A percentile compares a stretch with the other conserved stretches of the same genome.
Conservation (phyloP, 2,888 invertebrate genomes). For the Prosopocoilus inquinatus region DNA sequence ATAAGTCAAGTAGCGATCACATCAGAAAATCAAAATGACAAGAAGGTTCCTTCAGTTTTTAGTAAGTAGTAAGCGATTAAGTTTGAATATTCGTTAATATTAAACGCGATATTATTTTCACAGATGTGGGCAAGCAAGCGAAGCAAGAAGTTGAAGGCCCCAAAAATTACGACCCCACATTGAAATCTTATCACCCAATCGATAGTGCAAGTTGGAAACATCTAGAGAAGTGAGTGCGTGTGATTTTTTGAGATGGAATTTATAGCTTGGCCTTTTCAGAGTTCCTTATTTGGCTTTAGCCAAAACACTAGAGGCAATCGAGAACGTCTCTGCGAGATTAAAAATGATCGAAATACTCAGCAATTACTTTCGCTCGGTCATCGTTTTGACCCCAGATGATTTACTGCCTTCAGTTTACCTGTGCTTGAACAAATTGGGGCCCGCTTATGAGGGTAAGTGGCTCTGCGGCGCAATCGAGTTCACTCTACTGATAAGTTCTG, state of each 20-base stretch:
- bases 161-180: conserved; percentile 65
- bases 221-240: conserved; percentile 61
- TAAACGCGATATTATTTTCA: too few relatives aligned
- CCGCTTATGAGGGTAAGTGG: conserved; percentile 82
- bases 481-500: neutral
- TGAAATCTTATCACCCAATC: conserved; percentile 76
- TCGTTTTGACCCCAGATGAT: conserved; percentile 85
- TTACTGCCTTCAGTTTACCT: conserved; percentile 87
- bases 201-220: conserved; percentile 78
- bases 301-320: conserved; percentile 86
- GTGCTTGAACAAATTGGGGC: conserved; percentile 93
- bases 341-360: conserved; percentile 89
- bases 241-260: conserved; percentile 6
- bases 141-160: neutral
- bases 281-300: conserved; percentile 93
- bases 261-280: conserved; percentile 50
- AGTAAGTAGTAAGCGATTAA: conserved; percentile 3
- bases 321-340: conserved; percentile 78
- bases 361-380: conserved; percentile 91
- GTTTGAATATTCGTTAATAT: too few relatives aligned
- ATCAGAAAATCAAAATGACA: conserved; percentile 12
- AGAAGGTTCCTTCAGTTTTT: conserved; percentile 11
- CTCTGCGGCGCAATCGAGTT: neutral
- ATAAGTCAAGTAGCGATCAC: neutral
- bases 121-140: neutral